Conservation (phyloP, 1,140 invertebrate species). For the Subanguina moxae region DNA sequence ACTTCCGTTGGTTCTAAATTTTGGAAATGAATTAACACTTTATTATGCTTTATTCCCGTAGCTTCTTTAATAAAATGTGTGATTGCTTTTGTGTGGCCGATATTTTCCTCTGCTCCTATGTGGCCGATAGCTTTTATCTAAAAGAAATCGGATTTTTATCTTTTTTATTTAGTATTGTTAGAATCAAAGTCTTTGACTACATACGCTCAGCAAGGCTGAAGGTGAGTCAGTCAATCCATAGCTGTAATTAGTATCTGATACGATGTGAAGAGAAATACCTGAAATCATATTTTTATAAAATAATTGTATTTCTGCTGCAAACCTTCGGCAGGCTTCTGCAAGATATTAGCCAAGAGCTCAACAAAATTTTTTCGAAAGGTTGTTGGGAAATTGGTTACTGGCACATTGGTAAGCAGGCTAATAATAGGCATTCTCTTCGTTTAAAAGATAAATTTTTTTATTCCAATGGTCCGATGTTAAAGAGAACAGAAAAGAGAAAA, state of each 20-base stretch:
- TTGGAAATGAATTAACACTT: conserved; percentile 15
- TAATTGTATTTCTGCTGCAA: no score
- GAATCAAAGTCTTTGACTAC: neutral
- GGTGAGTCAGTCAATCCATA: conserved; percentile 3
- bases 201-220: conserved; percentile 6
- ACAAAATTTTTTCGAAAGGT: conserved; percentile 8
- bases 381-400: conserved; percentile 1
- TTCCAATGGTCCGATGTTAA: no score
- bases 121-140: conserved; percentile 17
- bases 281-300: no score
- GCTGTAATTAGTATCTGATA: conserved; percentile 4
- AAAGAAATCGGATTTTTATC: neutral
- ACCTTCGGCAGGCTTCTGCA: conserved; percentile 5
- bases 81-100: conserved; percentile 12
- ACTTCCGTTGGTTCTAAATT: conserved; percentile 13
- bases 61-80: conserved; percentile 3
- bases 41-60: conserved; percentile 1
- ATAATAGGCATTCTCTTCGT: conserved; percentile 22
- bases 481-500: no score
- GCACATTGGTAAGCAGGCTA: conserved; percentile 12
- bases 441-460: no score
- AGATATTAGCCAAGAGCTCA: conserved; percentile 2
- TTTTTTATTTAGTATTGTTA: neutral
- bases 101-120: conserved; percentile 14
- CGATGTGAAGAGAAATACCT: conserved; percentile 3